phyloP scores from a whole-genome alignment of 23 tunicate genomes.

The Oikopleura albicans region DNA sequence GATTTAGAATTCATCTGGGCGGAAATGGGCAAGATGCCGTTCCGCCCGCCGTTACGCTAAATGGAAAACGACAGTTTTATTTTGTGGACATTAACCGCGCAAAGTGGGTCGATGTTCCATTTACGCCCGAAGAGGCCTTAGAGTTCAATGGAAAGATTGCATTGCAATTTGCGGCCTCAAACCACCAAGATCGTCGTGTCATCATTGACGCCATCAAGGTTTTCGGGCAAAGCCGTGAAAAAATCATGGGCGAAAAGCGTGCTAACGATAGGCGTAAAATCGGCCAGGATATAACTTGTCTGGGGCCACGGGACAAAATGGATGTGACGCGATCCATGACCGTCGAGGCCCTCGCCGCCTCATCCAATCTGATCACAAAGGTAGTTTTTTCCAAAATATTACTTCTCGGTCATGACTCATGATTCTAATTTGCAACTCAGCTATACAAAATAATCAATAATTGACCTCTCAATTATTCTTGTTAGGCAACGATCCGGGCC shows the following conservation, averaged over 20 bases:
- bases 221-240: background rate
- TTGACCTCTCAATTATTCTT: too few relatives aligned
- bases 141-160: background rate
- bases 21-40: conserved; percentile 36
- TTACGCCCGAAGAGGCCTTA: conserved; percentile 37
- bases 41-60: conserved; percentile 21
- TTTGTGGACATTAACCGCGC: conserved; percentile 24
- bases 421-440: too few relatives aligned
- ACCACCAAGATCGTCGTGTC: background rate
- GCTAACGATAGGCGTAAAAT: background rate
- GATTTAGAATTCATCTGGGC: conserved; percentile 41
- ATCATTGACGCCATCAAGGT: background rate
- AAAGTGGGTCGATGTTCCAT: conserved; percentile 70
- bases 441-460: too few relatives aligned
- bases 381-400: too few relatives aligned
- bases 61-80: background rate
- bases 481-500: background rate
- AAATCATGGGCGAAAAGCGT: background rate
- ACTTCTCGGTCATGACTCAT: too few relatives aligned
- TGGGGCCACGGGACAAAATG: background rate
- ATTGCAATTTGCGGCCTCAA: background rate
- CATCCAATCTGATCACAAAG: background rate
- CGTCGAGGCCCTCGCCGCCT: background rate
- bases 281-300: background rate
- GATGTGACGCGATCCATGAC: background rate